Percentiles rank a stretch among this genome's conserved stretches.
Evolutionary conservation across 2,113 vertebrate genomes (phyloP).

Genomic region (Malaclemys terrapin): DNA sequence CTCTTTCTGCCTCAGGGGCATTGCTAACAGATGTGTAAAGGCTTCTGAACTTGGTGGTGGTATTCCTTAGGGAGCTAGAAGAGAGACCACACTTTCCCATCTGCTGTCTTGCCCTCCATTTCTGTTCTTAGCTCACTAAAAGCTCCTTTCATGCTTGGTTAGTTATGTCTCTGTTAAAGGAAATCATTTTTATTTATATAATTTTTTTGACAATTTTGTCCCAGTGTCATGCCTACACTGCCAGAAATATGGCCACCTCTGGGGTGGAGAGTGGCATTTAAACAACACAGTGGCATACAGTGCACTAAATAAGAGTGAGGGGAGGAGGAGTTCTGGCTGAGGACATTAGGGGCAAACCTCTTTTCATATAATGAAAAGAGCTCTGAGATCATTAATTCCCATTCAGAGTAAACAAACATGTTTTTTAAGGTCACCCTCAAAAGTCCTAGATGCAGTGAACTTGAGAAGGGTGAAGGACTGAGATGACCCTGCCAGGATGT

Average conservation of each 20-base stretch:
- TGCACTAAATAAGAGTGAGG: background rate
- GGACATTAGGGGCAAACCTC: background rate
- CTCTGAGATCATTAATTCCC: background rate
- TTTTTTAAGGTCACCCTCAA: background rate
- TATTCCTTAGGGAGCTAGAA: background rate
- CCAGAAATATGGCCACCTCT: background rate
- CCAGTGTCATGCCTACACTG: background rate
- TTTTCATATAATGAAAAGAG: background rate
- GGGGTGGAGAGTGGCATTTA: background rate
- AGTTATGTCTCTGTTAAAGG: background rate
- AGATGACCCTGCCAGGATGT: background rate
- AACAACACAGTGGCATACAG: background rate
- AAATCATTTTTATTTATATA: accelerated
- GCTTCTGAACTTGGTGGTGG: background rate
- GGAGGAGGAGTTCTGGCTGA: background rate
- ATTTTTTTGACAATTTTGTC: background rate
- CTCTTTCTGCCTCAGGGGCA: background rate
- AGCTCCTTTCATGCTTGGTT: background rate
- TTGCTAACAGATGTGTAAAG: background rate
- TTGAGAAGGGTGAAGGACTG: background rate
- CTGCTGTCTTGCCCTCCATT: background rate
- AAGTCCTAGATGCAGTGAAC: background rate
- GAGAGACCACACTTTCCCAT: background rate
- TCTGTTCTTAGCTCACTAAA: background rate
- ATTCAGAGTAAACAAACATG: accelerated